A percentile compares a stretch with the other conserved stretches of the same genome.
phyloP scores from a whole-genome alignment of 1,140 invertebrate genomes.

The Zeugodacus cucurbitae region DNA sequence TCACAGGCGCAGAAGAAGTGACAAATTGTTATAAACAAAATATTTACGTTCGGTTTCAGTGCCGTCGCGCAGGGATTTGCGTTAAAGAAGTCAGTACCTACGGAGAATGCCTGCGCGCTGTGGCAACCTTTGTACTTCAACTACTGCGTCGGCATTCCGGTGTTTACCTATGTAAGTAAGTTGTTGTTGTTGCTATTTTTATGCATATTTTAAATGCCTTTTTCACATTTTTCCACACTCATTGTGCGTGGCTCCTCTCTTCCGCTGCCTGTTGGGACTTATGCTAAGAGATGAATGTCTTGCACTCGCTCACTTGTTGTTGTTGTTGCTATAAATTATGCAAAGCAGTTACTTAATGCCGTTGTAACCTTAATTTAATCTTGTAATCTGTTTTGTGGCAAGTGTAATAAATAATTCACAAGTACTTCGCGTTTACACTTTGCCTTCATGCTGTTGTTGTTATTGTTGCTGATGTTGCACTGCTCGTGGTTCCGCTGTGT shows the following conservation, averaged over 20 bases:
- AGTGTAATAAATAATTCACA: slow-evolving; percentile 44
- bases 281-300: not conserved
- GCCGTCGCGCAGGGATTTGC: slow-evolving; percentile 11
- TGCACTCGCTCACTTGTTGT: not conserved
- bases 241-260: not conserved
- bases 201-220: slow-evolving; percentile 37
- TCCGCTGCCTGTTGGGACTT: not conserved
- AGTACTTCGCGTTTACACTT: slow-evolving; percentile 29
- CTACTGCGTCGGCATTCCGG: not conserved
- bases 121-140: too few species aligned
- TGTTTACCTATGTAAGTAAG: slow-evolving; percentile 29
- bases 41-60: not conserved
- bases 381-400: slow-evolving; percentile 46
- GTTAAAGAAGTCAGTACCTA: not conserved
- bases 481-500: not conserved
- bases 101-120: not conserved
- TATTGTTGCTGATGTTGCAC: not conserved
- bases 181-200: slow-evolving; percentile 13
- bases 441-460: not conserved
- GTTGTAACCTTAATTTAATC: slow-evolving; percentile 46
- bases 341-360: slow-evolving; percentile 45
- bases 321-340: slow-evolving; percentile 44
- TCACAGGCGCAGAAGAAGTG: not conserved
- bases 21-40: slow-evolving; percentile 40
- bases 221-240: slow-evolving; percentile 10